Base-by-base conservation (phyloP, 2,113 vertebrate genomes). In the Numida meleagris region DNA sequence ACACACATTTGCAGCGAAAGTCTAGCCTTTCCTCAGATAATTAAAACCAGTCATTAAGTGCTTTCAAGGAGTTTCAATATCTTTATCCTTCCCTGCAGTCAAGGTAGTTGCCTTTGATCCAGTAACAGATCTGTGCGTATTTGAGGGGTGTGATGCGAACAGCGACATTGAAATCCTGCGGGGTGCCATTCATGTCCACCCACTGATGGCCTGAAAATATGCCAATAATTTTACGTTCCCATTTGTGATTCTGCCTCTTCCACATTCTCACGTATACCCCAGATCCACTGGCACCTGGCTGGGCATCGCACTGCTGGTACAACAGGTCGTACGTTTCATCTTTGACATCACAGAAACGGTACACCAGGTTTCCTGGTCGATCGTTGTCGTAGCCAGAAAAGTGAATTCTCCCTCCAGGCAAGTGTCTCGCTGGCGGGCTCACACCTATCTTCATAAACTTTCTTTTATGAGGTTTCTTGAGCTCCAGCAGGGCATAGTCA, bases 71-170 rank as follows among this genome's bases (percentile, higher is more conserved):
- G 40, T 68, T 73, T 58, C 25, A 55, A 2, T 13, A 45, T 88
- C 21, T 51, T 99, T 96, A 99, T 12, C 99, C 99, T 53, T 99
- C 98, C 95, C 99, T 97, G 86, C 99, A 99, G 93, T 99, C 98
- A 96, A 99, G 95, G 91, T 99, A 99, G 97, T 99, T 99, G 84
- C 99, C 99, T 97, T 99, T 99, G 96, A 99, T 99, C 99, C 99
- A 99, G 88, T 99, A 99, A 97, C 99, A 99, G 95, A 99, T 99
- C 98, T 99, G 99, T 86, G 99, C 99, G 1, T 99, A 99, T 96
- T 99, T 99, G 24, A 99, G 98, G 27, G 99, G 99, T 1, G 99
- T 99, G 96, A 99, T 98, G 78, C 99, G 98, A 90, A 99, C 99
- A 0, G 99, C 99, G 21, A 99, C 99, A 3, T 99, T 99, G 95